Conservation (phyloP, 2,888 invertebrate genomes). For the Drosophila kuntzei region DNA sequence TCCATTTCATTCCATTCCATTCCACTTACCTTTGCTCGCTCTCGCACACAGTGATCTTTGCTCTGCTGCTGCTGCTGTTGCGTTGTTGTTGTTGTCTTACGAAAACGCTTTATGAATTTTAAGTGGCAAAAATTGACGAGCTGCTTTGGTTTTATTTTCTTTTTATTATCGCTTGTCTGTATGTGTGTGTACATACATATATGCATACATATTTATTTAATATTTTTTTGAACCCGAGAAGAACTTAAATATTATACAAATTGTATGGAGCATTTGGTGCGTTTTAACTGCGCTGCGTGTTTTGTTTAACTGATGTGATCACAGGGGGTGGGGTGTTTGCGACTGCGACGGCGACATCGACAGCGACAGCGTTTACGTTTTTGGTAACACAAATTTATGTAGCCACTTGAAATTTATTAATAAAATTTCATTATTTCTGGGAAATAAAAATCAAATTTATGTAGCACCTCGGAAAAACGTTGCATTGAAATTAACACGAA, state of each 20-base stretch:
- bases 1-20: slow-evolving; percentile 1
- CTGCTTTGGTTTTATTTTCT: slow-evolving; percentile 75
- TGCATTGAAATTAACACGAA: slow-evolving; percentile 71
- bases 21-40: slow-evolving; percentile 3
- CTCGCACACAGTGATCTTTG: neutral
- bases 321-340: slow-evolving; percentile 11
- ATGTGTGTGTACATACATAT: neutral
- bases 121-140: slow-evolving; percentile 76
- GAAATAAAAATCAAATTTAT: slow-evolving; percentile 75
- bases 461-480: slow-evolving; percentile 62
- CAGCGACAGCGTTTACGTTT: slow-evolving; percentile 48
- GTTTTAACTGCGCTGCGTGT: slow-evolving; percentile 75
- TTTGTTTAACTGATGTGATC: slow-evolving; percentile 68
- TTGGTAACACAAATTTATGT: slow-evolving; percentile 72
- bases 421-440: slow-evolving; percentile 70
- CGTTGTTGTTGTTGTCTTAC: slow-evolving; percentile 35
- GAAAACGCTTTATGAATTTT: slow-evolving; percentile 77
- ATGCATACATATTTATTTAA: slow-evolving; percentile 56
- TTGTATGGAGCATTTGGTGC: slow-evolving; percentile 71
- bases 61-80: slow-evolving; percentile 16
- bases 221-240: slow-evolving; percentile 59
- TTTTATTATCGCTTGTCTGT: slow-evolving; percentile 60
- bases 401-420: slow-evolving; percentile 67
- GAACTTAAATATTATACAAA: slow-evolving; percentile 68
- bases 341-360: slow-evolving; percentile 12